Percentiles rank a stretch among this genome's conserved stretches.
phyloP scores from a whole-genome alignment of 1,140 invertebrate species.

The Homalodisca vitripennis region DNA sequence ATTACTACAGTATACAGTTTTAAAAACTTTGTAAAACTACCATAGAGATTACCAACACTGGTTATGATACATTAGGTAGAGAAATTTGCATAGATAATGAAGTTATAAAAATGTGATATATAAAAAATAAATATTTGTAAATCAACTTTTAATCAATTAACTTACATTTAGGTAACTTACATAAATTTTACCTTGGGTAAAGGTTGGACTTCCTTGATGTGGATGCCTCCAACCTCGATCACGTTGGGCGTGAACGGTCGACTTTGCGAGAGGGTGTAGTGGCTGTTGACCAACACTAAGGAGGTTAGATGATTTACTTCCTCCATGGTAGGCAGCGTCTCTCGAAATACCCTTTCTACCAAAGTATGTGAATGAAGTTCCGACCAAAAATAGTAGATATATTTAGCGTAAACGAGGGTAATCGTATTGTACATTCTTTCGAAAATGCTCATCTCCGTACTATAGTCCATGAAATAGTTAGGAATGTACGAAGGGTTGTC shows the following conservation, averaged over 20 bases:
- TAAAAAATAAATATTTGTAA: too few species aligned
- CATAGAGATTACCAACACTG: too few species aligned
- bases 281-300: slow-evolving; percentile 44
- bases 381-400: slow-evolving; percentile 22
- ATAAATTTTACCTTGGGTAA: slow-evolving; percentile 51
- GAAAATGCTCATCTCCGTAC: slow-evolving; percentile 30
- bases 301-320: slow-evolving; percentile 31
- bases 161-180: too few species aligned
- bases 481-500: slow-evolving; percentile 33
- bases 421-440: slow-evolving; percentile 32
- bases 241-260: slow-evolving; percentile 58
- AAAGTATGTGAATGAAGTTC: slow-evolving; percentile 10
- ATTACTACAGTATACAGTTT: too few species aligned
- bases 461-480: slow-evolving; percentile 22
- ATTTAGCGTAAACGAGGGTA: neutral
- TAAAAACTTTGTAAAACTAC: too few species aligned
- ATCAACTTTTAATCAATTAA: too few species aligned
- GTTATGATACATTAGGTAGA: too few species aligned
- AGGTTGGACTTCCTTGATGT: slow-evolving; percentile 49
- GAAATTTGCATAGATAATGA: too few species aligned
- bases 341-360: slow-evolving; percentile 52
- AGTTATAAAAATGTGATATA: too few species aligned
- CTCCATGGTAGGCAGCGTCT: slow-evolving; percentile 55
- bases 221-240: slow-evolving; percentile 63
- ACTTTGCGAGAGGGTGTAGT: slow-evolving; percentile 51